These are phyloP conservation scores for Heliconius himera DNA, from an alignment of 1,140 invertebrate genomes.

Conservation along the genomic window DNA sequence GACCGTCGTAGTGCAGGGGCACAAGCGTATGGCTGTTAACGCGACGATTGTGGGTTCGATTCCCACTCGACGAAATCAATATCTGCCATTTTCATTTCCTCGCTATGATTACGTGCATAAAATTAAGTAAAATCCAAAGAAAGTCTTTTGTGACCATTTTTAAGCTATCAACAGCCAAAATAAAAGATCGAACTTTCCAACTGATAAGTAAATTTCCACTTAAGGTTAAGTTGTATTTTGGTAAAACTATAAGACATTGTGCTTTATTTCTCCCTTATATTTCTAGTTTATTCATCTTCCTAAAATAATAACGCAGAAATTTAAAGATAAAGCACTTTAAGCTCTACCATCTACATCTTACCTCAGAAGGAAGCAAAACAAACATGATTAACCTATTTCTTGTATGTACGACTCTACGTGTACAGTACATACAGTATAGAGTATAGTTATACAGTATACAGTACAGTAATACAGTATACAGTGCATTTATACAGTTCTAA, in stretches of 20 bases:
- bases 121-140: no score
- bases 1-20: not conserved
- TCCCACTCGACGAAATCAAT: no score
- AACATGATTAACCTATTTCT: conserved; percentile 11
- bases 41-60: no score
- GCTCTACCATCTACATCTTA: not conserved
- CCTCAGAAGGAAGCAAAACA: not conserved
- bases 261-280: not conserved
- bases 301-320: not conserved
- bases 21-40: no score
- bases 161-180: no score
- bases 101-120: no score
- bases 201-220: not conserved
- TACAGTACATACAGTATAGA: not conserved
- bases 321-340: not conserved
- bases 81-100: no score
- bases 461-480: not conserved
- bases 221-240: not conserved
- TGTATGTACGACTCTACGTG: not conserved
- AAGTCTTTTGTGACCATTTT: no score
- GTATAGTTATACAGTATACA: not conserved
- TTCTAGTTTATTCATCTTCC: not conserved
- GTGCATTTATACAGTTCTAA: conserved; percentile 33
- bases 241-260: not conserved
- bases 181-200: no score